phyloP scores from a whole-genome alignment of 53 echinoderm and acorn worm species.

The Paracentrotus lividus region DNA sequence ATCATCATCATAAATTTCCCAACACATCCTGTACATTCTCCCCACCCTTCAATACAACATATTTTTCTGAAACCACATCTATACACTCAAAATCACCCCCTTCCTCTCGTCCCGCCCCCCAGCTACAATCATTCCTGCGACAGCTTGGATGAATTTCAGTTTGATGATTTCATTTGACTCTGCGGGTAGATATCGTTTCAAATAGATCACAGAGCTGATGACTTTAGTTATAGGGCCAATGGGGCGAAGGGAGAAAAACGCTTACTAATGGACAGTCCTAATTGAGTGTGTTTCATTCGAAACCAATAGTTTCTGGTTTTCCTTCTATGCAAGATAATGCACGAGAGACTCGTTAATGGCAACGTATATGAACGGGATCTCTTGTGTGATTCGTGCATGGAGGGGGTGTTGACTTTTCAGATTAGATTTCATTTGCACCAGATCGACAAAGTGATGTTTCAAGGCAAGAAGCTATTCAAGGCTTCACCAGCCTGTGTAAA shows the following conservation, averaged over 20 bases:
- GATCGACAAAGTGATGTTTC: not conserved
- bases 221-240: not conserved
- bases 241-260: not conserved
- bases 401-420: conserved; percentile 18
- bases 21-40: not conserved
- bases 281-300: conserved; percentile 1
- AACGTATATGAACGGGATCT: not conserved
- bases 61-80: not conserved
- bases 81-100: not conserved
- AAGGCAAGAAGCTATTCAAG: not conserved
- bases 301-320: not conserved
- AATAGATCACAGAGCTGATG: not conserved
- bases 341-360: not conserved
- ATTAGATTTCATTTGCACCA: not conserved
- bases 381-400: not conserved
- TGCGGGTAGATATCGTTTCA: not conserved
- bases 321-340: not conserved
- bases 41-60: not conserved
- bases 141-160: not conserved
- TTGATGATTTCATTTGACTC: not conserved
- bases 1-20: not conserved
- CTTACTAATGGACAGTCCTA: conserved; percentile 2
- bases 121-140: not conserved
- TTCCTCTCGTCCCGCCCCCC: not conserved
- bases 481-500: not conserved